Conservation (phyloP, 64 coral and sea anemone genomes). For the Porites australiensis region DNA sequence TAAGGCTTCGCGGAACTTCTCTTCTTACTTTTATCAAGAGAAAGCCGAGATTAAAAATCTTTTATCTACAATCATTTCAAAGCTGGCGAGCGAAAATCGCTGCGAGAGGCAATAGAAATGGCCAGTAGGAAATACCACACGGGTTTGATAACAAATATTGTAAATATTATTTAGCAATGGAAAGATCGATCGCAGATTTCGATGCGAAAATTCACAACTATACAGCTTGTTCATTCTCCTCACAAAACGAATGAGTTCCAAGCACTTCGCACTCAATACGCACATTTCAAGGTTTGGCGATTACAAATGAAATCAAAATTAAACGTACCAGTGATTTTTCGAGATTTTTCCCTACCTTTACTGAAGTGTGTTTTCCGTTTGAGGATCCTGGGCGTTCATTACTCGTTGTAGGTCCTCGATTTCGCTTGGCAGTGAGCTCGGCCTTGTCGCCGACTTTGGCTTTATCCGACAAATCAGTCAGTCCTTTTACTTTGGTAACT, state of each 20-base stretch:
- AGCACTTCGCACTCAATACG: background rate
- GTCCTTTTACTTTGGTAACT: conserved; percentile 74
- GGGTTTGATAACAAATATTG: background rate
- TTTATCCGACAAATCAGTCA: conserved; percentile 60
- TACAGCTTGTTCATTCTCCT: background rate
- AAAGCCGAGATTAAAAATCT: conserved; percentile 1
- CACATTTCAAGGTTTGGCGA: background rate
- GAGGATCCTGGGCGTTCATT: conserved; percentile 28
- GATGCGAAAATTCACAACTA: conserved; percentile 1
- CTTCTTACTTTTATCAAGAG: background rate
- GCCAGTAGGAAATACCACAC: background rate
- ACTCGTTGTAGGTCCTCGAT: conserved; percentile 14
- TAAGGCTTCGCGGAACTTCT: background rate
- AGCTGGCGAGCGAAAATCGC: background rate
- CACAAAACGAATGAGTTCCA: background rate
- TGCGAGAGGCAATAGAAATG: background rate
- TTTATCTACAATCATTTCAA: background rate
- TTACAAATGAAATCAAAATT: background rate
- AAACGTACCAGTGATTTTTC: background rate
- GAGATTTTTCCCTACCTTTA: conserved; percentile 35
- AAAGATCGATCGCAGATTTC: conserved; percentile 20
- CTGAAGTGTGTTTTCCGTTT: background rate
- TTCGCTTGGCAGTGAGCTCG: conserved; percentile 30
- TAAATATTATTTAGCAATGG: background rate
- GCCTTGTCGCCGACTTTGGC: conserved; percentile 17